Conservation (phyloP, 2,797 vertebrate species). For the Coranthus polyacanthus region DNA sequence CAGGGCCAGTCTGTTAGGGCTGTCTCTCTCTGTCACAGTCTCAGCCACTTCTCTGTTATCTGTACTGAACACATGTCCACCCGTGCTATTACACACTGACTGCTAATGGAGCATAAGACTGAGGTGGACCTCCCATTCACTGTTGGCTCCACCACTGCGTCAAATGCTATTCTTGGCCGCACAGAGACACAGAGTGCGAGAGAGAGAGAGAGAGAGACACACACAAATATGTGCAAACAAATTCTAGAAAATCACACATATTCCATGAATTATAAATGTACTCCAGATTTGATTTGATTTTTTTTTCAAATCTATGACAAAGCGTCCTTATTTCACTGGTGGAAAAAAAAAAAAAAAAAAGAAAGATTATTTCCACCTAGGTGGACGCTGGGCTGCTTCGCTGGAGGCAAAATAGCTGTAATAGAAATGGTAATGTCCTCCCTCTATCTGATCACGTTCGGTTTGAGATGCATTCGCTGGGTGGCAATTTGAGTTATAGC, state of each 20-base stretch:
- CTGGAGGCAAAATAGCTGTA: conserved; percentile 67
- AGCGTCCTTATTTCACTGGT: conserved; percentile 42
- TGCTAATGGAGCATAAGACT: conserved; percentile 78
- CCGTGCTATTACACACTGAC: conserved; percentile 75
- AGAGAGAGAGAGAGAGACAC: conserved; percentile 16
- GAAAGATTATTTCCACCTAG: conserved; percentile 48
- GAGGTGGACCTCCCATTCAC: conserved; percentile 75
- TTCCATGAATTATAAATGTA: conserved; percentile 53
- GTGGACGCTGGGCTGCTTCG: conserved; percentile 37
- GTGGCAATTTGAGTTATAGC: conserved; percentile 70
- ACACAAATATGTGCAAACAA: conserved; percentile 23
- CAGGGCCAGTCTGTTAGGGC: conserved; percentile 71
- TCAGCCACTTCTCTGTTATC: conserved; percentile 77
- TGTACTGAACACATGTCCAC: conserved; percentile 76
- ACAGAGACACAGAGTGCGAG: conserved; percentile 3
- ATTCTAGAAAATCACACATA: conserved; percentile 42
- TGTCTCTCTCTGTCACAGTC: conserved; percentile 72
- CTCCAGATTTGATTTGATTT: conserved; percentile 4
- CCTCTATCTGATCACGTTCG: conserved; percentile 68
- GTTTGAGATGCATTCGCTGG: conserved; percentile 63
- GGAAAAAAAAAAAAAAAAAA: conserved; percentile 12
- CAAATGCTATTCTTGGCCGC: conserved; percentile 32
- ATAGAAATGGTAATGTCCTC: conserved; percentile 78
- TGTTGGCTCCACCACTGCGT: conserved; percentile 39
- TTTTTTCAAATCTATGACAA: conserved; percentile 43